These are phyloP conservation scores for Nephrotoma flavescens DNA, from an alignment of 2,888 invertebrate genomes.

Conservation along the genomic window DNA sequence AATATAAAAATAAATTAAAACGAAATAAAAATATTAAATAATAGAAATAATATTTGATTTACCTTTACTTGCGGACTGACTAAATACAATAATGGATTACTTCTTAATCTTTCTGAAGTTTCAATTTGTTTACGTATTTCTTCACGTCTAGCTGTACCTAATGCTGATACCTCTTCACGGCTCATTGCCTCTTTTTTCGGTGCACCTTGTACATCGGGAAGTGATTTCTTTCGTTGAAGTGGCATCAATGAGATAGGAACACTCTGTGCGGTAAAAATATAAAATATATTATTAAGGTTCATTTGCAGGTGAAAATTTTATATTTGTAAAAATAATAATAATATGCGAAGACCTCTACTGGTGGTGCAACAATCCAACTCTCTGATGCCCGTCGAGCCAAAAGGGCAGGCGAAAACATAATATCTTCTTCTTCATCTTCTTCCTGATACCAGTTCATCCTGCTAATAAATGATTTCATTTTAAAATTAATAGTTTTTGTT, in stretches of 20 bases:
- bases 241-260: conserved; percentile 45
- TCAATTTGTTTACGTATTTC: conserved; percentile 84
- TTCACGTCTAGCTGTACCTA: conserved; percentile 88
- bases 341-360: conserved; percentile 52
- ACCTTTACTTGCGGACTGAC: conserved; percentile 97
- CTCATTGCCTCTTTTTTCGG: conserved; percentile 76
- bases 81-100: conserved; percentile 89
- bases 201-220: conserved; percentile 85
- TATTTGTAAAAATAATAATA: background rate
- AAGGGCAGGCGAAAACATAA: conserved; percentile 75
- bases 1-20: background rate
- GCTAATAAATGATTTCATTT: conserved; percentile 1
- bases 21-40: background rate
- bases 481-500: background rate
- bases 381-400: conserved; percentile 75
- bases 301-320: background rate
- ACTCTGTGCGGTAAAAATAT: conserved; percentile 38
- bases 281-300: background rate
- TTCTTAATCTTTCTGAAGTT: conserved; percentile 80
- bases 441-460: conserved; percentile 65
- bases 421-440: conserved; percentile 68
- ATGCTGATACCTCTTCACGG: conserved; percentile 85
- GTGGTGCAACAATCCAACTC: conserved; percentile 81
- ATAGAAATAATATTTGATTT: conserved; percentile 22
- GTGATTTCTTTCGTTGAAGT: conserved; percentile 86